Percentiles rank a stretch among this genome's conserved stretches.
phyloP scores from a whole-genome alignment of 2,888 invertebrate genomes.

The Aplocera efformata region DNA sequence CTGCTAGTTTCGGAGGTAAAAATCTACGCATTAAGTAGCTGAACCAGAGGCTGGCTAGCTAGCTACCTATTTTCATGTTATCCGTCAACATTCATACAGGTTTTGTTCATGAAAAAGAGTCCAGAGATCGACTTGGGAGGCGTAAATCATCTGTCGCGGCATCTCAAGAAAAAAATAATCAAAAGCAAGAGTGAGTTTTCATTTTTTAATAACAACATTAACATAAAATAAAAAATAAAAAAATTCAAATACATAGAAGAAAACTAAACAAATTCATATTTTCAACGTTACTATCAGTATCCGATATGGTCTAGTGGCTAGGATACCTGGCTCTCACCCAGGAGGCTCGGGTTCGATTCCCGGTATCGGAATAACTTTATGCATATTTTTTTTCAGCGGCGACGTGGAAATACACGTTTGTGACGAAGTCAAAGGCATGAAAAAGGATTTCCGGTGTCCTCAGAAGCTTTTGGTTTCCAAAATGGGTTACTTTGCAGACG shows the following conservation, averaged over 20 bases:
- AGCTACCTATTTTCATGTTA: too few relatives aligned
- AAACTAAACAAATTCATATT: not conserved
- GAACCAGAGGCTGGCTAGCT: too few relatives aligned
- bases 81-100: conserved; percentile 48
- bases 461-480: conserved; percentile 92
- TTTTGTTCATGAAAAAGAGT: conserved; percentile 68
- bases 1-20: conserved; percentile 72
- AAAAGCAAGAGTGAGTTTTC: conserved; percentile 74
- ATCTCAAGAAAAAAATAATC: conserved; percentile 57
- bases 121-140: conserved; percentile 68
- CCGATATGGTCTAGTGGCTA: conserved; percentile 84
- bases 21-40: not conserved
- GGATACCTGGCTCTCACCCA: conserved; percentile 87
- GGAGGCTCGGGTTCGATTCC: conserved; percentile 82
- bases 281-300: conserved; percentile 27
- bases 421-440: conserved; percentile 94
- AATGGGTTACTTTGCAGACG: conserved; percentile 97
- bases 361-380: conserved; percentile 73
- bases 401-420: conserved; percentile 97
- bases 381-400: conserved; percentile 65
- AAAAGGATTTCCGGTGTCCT: conserved; percentile 93
- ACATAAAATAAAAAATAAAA: not conserved
- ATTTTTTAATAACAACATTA: too few relatives aligned
- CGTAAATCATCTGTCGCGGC: conserved; percentile 69
- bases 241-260: too few relatives aligned